Evolutionary conservation across 92 coral and sea anemone genomes (phyloP), one percentile per base, ranked within the genome.

Genomic region (Anthopleura xanthogrammica): DNA sequence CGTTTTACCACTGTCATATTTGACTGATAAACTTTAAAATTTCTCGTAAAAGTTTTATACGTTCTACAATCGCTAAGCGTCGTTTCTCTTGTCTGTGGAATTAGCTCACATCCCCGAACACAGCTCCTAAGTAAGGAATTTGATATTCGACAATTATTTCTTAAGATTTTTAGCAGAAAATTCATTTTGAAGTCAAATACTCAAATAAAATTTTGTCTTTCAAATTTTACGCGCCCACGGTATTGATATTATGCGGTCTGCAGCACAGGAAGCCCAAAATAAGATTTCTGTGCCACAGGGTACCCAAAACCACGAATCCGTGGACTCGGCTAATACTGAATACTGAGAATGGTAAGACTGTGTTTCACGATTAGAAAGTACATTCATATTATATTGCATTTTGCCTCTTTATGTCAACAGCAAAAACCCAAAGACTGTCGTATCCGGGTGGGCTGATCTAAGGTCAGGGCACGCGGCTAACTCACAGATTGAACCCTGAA

Each of bases 141-240:
- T 41, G 79, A 20, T 41, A 41, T 20, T 75, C 79, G 79, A 42
- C 7, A 13, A 75, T 75, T 41, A 8, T 22, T 75, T 75, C 79
- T 75, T 75, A 75, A 13, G 17, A 46, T 75, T 1, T 13, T 75
- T 9, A 75, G 24, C 9, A 75, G n/a, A 52, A n/a, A 39, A n/a
- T n/a, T 75, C 79, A 75, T 75, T 41, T 78, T 64, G 20, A 9
- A 7, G 36, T 6, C 36, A 41, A 42, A 12, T 4, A 48, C 3
- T 24, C 60, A 20, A 62, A n/a, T 62, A 62, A n/a, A 1, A 62
- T 23, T 62, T 8, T 20, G 2, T 20, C 70, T 62, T 23, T 62
- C 10, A 62, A 7, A 62, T 62, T 23, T 62, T 20, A 62, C 70
- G 36, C 70, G 29, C 12, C 70, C 29, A n/a, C 70, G 13, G 70